Conservation (phyloP, 2,113 vertebrate species). For the Pelobates fuscus region DNA sequence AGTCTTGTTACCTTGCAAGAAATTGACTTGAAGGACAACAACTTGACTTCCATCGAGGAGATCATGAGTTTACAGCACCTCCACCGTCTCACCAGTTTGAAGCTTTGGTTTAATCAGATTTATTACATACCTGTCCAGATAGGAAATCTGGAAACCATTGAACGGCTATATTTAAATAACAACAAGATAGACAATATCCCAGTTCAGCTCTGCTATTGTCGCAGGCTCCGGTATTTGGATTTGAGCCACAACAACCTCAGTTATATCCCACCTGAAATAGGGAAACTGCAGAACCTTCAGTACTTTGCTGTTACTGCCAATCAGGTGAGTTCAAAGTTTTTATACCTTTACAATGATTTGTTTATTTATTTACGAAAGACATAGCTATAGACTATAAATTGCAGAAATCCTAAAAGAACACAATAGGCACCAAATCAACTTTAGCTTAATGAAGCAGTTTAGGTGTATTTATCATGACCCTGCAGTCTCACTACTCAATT, state of each 20-base stretch:
- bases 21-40: conserved; percentile 98
- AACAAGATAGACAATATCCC: conserved; percentile 98
- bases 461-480: too few relatives aligned
- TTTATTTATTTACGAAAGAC: too few relatives aligned
- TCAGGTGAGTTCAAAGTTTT: conserved; percentile 89
- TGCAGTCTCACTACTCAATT: too few relatives aligned
- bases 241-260: conserved; percentile 95
- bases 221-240: conserved; percentile 91
- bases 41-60: conserved; percentile 96
- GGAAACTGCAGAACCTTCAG: conserved; percentile 91
- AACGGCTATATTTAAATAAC: conserved; percentile 92
- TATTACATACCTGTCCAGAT: conserved; percentile 97
- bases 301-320: conserved; percentile 92
- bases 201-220: conserved; percentile 91
- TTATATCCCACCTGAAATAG: conserved; percentile 85
- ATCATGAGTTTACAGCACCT: conserved; percentile 98
- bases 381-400: too few relatives aligned
- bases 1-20: conserved; percentile 97
- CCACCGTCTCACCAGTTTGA: conserved; percentile 93
- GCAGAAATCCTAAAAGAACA: too few relatives aligned
- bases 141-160: conserved; percentile 88
- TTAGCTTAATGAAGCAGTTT: too few relatives aligned
- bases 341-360: too few relatives aligned
- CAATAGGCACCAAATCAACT: too few relatives aligned
- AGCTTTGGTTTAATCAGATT: conserved; percentile 98